Conservation (phyloP, 1,140 invertebrate species). For the Lasioglossum albipes region DNA sequence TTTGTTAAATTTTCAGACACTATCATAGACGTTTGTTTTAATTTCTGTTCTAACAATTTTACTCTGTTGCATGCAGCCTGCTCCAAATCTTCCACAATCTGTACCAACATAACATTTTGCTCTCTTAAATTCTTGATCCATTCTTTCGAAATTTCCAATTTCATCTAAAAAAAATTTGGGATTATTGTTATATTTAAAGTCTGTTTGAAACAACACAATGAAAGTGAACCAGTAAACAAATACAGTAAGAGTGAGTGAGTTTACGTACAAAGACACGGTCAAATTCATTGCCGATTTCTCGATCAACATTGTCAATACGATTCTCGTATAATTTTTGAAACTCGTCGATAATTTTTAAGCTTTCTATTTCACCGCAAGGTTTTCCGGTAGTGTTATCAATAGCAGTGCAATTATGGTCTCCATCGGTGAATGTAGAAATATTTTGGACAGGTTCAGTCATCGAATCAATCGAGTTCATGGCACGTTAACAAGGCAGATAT, state of each 20-base stretch:
- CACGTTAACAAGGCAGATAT: background rate
- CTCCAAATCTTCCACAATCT: slow-evolving; percentile 81
- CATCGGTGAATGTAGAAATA: slow-evolving; percentile 3
- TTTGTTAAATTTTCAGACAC: slow-evolving; percentile 68
- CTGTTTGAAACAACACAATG: background rate
- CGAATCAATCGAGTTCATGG: slow-evolving; percentile 42
- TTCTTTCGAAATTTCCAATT: slow-evolving; percentile 80
- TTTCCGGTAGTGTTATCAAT: slow-evolving; percentile 49
- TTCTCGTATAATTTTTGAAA: slow-evolving; percentile 68
- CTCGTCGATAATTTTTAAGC: slow-evolving; percentile 67
- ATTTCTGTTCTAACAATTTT: slow-evolving; percentile 80
- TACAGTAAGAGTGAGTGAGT: background rate
- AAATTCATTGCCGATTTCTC: slow-evolving; percentile 39
- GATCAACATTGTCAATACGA: slow-evolving; percentile 65
- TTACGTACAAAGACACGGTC: slow-evolving; percentile 60
- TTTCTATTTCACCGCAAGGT: slow-evolving; percentile 61
- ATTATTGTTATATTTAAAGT: background rate
- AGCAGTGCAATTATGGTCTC: slow-evolving; percentile 34
- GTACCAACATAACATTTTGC: slow-evolving; percentile 82
- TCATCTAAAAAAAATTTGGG: slow-evolving; percentile 74
- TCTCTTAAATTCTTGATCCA: slow-evolving; percentile 82
- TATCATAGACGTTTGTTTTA: slow-evolving; percentile 74
- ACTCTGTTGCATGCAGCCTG: slow-evolving; percentile 80
- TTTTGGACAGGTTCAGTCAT: slow-evolving; percentile 22
- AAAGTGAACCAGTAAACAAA: background rate